Evolutionary conservation across 1,140 invertebrate species (phyloP).

Genomic region (Drosophila burlai): DNA sequence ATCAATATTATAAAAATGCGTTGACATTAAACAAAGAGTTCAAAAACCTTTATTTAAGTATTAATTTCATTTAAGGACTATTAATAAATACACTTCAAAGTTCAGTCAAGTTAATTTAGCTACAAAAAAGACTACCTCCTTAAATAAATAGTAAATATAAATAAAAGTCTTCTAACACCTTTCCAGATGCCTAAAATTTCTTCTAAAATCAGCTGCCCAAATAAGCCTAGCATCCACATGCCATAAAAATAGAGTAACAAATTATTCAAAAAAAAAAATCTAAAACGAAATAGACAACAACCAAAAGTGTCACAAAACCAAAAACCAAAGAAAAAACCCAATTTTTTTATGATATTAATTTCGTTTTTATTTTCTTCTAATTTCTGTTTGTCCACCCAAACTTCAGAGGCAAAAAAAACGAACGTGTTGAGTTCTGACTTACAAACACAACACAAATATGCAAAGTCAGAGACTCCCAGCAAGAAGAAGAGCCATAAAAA

Average conservation of each 20-base stretch:
- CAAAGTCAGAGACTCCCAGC: conserved; percentile 49
- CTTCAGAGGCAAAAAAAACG: conserved; percentile 7
- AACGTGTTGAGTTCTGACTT: conserved; percentile 63
- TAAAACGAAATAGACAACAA: conserved; percentile 20
- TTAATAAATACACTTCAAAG: background rate
- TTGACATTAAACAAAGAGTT: too few species aligned
- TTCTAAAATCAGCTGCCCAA: conserved; percentile 42
- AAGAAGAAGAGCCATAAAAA: conserved; percentile 29
- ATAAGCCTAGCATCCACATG: conserved; percentile 12
- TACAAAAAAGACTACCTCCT: background rate
- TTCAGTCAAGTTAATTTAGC: conserved; percentile 5
- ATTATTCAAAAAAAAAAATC: conserved; percentile 1
- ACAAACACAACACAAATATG: conserved; percentile 54
- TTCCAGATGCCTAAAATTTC: background rate
- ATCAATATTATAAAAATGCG: too few species aligned
- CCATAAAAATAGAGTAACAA: conserved; percentile 10
- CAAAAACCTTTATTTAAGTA: too few species aligned
- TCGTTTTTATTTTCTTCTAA: conserved; percentile 49
- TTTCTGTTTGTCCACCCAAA: conserved; percentile 57
- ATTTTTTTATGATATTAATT: conserved; percentile 48
- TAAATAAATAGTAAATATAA: conserved; percentile 10
- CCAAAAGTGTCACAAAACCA: conserved; percentile 39
- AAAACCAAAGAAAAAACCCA: conserved; percentile 13
- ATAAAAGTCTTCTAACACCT: background rate
- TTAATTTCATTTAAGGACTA: too few species aligned